Evolutionary conservation across 2,113 vertebrate genomes (phyloP).

Genomic region (Mustela lutreola): DNA sequence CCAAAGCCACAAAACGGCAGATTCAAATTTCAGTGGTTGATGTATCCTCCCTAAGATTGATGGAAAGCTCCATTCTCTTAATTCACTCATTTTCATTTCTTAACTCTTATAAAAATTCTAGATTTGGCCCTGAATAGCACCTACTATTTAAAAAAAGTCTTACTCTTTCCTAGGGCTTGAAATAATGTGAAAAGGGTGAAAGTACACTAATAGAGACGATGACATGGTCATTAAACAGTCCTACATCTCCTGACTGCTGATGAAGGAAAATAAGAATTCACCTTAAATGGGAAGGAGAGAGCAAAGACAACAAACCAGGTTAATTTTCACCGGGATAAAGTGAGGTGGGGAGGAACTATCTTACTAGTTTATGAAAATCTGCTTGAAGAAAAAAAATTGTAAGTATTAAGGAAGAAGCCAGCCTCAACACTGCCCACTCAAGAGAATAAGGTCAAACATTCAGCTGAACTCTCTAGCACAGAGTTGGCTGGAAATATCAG

Average conservation of each 20-base stretch:
- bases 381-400: slow-evolving; percentile 15
- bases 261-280: fast-evolving
- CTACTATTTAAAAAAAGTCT: not conserved
- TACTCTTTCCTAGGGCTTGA: not conserved
- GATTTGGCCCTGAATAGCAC: not conserved
- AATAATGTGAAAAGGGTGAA: slow-evolving; percentile 12
- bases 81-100: slow-evolving; percentile 16
- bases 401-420: not conserved
- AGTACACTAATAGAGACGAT: not conserved
- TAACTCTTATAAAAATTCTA: slow-evolving; percentile 39
- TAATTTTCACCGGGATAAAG: slow-evolving; percentile 31
- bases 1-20: not conserved
- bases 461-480: not conserved
- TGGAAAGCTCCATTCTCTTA: not conserved
- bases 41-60: not conserved
- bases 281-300: slow-evolving; percentile 40
- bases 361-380: not conserved
- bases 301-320: slow-evolving; percentile 15
- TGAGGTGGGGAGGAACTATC: slow-evolving; percentile 18
- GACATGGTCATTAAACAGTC: not conserved
- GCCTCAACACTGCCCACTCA: not conserved
- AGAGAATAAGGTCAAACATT: not conserved
- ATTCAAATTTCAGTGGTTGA: slow-evolving; percentile 59
- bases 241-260: not conserved
- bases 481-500: not conserved